phyloP scores from a whole-genome alignment of 2,797 vertebrate species.

The Chiroxiphia lanceolata region DNA sequence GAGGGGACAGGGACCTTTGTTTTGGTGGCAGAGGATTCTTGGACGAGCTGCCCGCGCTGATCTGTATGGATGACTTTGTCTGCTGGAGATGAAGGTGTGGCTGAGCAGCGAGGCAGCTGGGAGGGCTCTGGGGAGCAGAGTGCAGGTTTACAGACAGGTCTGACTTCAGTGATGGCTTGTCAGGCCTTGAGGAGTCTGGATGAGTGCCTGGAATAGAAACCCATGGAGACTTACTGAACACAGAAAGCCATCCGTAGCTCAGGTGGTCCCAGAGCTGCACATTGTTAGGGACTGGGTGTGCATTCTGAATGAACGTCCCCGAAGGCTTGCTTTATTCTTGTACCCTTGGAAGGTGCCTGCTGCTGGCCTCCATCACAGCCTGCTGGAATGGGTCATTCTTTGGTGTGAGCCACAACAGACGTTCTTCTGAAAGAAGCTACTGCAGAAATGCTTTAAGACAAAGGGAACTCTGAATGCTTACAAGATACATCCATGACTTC shows the following conservation, averaged over 20 bases:
- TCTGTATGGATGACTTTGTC: not conserved
- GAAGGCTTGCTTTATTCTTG: not conserved
- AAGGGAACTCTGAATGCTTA: not conserved
- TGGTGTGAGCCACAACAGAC: not conserved
- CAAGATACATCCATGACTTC: not conserved
- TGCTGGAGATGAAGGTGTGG: not conserved
- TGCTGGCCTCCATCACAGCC: not conserved
- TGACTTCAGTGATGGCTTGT: not conserved
- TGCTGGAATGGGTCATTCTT: not conserved
- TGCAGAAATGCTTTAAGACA: not conserved
- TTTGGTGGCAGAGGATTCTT: not conserved
- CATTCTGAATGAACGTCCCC: not conserved
- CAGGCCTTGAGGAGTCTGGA: not conserved
- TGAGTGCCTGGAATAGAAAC: not conserved
- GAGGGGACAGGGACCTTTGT: not conserved
- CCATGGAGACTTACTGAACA: not conserved
- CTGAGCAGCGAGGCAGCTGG: accelerated
- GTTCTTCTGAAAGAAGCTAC: not conserved
- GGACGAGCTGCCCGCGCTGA: not conserved
- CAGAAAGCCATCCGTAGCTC: not conserved
- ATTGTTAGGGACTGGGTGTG: accelerated
- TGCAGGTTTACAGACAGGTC: not conserved
- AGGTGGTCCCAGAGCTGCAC: not conserved
- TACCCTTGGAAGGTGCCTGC: not conserved
- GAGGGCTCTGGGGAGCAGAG: not conserved